Percentiles rank a stretch among this genome's conserved stretches.
Evolutionary conservation across 2,888 invertebrate species (phyloP).

Genomic region (Sabellastarte sp.): DNA sequence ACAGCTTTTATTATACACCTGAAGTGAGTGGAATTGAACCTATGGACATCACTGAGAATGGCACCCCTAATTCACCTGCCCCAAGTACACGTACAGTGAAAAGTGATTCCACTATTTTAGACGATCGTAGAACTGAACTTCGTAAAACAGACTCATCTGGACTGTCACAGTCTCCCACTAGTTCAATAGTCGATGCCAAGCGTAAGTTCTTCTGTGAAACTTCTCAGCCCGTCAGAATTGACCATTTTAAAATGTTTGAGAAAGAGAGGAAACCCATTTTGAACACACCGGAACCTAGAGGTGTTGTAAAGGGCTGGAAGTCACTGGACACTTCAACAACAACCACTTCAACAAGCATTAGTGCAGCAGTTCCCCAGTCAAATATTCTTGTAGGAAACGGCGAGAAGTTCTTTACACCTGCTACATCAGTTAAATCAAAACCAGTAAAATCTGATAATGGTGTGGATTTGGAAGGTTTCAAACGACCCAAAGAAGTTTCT

Average conservation of each 20-base stretch:
- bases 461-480: conserved; percentile 9
- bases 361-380: too few relatives aligned
- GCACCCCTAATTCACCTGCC: background rate
- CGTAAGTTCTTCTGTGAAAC: conserved; percentile 31
- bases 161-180: conserved; percentile 3
- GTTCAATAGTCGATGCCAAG: conserved; percentile 26
- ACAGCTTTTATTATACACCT: conserved; percentile 20
- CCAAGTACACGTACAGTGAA: background rate
- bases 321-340: too few relatives aligned
- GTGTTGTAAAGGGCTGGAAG: too few relatives aligned
- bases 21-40: conserved; percentile 5
- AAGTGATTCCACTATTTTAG: background rate
- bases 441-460: too few relatives aligned
- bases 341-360: too few relatives aligned
- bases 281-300: too few relatives aligned
- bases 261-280: too few relatives aligned
- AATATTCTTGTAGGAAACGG: too few relatives aligned
- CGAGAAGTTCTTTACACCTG: too few relatives aligned
- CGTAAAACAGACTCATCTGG: conserved; percentile 4
- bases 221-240: conserved; percentile 31
- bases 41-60: background rate
- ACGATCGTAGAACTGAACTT: conserved; percentile 6
- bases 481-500: too few relatives aligned
- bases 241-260: conserved; percentile 21
- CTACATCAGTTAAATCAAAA: too few relatives aligned